These are phyloP conservation scores for Oreochromis grahami DNA, from an alignment of 2,797 vertebrate species.

Conservation along the genomic window DNA sequence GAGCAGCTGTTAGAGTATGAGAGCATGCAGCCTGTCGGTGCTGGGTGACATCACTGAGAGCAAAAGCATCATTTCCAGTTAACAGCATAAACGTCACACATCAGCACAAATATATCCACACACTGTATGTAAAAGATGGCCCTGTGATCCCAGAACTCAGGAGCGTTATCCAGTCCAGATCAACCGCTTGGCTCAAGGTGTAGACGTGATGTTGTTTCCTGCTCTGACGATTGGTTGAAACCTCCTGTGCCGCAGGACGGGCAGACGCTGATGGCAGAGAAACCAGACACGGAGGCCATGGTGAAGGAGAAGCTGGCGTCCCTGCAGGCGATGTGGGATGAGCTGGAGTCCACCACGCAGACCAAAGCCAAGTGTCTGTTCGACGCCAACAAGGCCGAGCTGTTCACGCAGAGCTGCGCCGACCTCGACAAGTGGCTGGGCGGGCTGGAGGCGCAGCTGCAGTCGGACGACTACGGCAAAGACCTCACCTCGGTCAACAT, in stretches of 20 bases:
- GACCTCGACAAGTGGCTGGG: slow-evolving; percentile 95
- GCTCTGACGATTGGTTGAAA: not conserved
- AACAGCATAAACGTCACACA: not conserved
- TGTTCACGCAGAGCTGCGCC: slow-evolving; percentile 97
- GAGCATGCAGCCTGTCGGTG: not conserved
- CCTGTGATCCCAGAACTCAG: not conserved
- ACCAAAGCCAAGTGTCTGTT: slow-evolving; percentile 97
- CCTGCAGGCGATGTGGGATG: slow-evolving; percentile 87
- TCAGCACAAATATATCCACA: not conserved
- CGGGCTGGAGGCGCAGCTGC: slow-evolving; percentile 89
- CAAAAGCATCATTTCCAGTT: not conserved
- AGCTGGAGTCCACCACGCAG: slow-evolving; percentile 95
- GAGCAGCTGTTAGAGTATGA: not conserved
- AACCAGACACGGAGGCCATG: slow-evolving; percentile 88
- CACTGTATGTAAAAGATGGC: not conserved
- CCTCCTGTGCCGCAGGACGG: slow-evolving; percentile 78
- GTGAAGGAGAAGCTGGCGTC: slow-evolving; percentile 90
- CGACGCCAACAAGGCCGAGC: slow-evolving; percentile 96
- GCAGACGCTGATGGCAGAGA: slow-evolving; percentile 89
- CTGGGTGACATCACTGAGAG: not conserved
- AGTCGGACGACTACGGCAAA: slow-evolving; percentile 95
- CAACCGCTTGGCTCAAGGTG: not conserved
- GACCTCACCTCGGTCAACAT: slow-evolving; percentile 98
- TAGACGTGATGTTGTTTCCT: accelerated
- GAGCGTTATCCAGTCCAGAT: not conserved